phyloP scores from a whole-genome alignment of 2,113 vertebrate species.

The Dasyurus viverrinus region DNA sequence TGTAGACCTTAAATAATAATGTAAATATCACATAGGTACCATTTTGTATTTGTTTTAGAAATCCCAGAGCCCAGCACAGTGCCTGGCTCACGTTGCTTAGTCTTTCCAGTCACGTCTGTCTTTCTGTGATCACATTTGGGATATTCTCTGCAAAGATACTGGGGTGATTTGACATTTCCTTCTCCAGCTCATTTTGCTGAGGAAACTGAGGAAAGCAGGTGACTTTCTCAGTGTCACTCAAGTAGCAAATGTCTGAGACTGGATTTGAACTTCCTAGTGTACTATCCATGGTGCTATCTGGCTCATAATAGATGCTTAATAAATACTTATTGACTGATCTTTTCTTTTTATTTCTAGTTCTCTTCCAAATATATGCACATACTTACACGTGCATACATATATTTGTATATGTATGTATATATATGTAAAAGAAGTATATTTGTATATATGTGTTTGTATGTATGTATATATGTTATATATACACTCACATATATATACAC shows the following conservation, averaged over 20 bases:
- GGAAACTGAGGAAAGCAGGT: neutral
- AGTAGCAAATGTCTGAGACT: neutral
- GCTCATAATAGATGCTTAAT: neutral
- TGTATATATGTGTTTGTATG: too few species aligned
- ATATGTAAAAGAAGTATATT: too few species aligned
- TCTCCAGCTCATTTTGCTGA: too few species aligned
- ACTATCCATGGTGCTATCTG: neutral
- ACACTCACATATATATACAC: too few species aligned
- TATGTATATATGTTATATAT: too few species aligned
- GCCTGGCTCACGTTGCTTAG: neutral
- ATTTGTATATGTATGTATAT: too few species aligned
- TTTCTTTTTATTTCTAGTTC: neutral
- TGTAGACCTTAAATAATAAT: neutral
- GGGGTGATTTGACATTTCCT: too few species aligned
- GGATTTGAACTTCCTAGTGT: neutral
- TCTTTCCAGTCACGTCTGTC: neutral
- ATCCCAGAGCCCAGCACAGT: neutral
- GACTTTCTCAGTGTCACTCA: neutral
- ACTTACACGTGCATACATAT: too few species aligned
- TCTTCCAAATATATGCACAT: neutral
- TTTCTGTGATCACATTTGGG: neutral
- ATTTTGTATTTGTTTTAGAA: neutral
- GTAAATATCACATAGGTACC: neutral
- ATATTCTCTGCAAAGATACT: neutral
- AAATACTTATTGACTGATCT: neutral